phyloP scores from a whole-genome alignment of 2,797 vertebrate species.

The Sebastes melanostomus region DNA sequence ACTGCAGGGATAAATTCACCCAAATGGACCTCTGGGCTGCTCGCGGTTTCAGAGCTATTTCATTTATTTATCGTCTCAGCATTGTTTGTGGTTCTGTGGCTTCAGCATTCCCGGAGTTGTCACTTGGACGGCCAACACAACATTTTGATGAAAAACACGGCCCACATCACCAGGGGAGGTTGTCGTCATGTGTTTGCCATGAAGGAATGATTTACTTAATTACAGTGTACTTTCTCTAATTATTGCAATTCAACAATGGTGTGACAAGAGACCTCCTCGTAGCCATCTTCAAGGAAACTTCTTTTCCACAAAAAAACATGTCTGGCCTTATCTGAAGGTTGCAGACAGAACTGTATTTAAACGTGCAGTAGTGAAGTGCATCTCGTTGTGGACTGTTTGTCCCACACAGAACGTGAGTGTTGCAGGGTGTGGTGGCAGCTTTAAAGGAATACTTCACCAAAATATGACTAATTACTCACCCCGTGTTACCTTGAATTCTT shows the following conservation, averaged over 20 bases:
- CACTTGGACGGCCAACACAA: constrained; percentile 56
- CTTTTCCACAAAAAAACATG: not conserved
- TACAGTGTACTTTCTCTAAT: constrained; percentile 34
- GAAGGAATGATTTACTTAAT: constrained; percentile 55
- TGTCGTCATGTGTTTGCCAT: constrained; percentile 29
- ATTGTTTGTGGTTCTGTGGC: constrained; percentile 68
- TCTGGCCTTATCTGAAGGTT: not conserved
- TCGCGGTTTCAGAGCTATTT: constrained; percentile 60
- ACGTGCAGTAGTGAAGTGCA: not conserved
- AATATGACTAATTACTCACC: no score
- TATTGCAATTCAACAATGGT: constrained; percentile 8
- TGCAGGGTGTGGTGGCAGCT: not conserved
- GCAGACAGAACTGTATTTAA: not conserved
- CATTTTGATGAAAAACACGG: constrained; percentile 60
- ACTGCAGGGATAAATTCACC: constrained; percentile 47
- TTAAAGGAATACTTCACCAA: not conserved
- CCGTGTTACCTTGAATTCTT: no score
- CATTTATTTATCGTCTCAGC: constrained; percentile 62
- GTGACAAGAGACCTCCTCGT: not conserved
- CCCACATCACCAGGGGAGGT: constrained; percentile 33
- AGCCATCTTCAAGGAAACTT: constrained; percentile 25
- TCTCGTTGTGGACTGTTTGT: not conserved
- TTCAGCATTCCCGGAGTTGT: constrained; percentile 61
- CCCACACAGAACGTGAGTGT: not conserved
- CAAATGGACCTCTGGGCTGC: constrained; percentile 55